Conservation (phyloP, 2,797 vertebrate species). For the Poeciliopsis presidionis region DNA sequence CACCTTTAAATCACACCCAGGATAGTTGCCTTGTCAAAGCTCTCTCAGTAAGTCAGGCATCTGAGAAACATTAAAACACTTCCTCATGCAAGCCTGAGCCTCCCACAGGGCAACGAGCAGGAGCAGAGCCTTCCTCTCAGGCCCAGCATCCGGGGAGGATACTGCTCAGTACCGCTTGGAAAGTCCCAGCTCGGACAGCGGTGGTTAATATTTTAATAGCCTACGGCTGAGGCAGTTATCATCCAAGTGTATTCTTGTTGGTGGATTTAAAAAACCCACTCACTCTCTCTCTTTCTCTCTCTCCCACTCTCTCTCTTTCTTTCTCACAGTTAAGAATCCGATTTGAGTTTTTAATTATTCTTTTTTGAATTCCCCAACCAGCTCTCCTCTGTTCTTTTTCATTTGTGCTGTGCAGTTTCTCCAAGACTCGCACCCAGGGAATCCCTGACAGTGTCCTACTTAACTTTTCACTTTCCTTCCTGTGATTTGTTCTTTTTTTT, state of each 20-base stretch:
- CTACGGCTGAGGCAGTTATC: constrained; percentile 82
- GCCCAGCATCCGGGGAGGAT: constrained; percentile 81
- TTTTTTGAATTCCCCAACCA: constrained; percentile 84
- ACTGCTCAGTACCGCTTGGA: constrained; percentile 80
- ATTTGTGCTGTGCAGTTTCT: constrained; percentile 82
- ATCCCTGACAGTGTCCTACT: constrained; percentile 82
- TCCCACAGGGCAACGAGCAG: constrained; percentile 79
- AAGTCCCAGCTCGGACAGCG: constrained; percentile 82
- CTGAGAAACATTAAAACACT: constrained; percentile 84
- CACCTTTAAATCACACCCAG: constrained; percentile 83
- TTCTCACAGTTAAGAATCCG: constrained; percentile 82
- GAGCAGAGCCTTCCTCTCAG: constrained; percentile 81
- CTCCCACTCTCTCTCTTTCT: constrained; percentile 52
- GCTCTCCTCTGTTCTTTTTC: constrained; percentile 83
- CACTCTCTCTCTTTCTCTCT: constrained; percentile 8
- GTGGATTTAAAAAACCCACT: constrained; percentile 78
- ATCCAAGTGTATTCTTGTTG: constrained; percentile 83
- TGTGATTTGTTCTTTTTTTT: constrained; percentile 76
- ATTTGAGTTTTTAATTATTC: constrained; percentile 85
- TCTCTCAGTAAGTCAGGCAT: constrained; percentile 77
- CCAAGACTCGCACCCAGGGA: constrained; percentile 79
- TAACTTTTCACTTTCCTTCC: constrained; percentile 85
- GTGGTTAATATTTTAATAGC: constrained; percentile 86
- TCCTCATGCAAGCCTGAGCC: constrained; percentile 80
- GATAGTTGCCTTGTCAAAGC: constrained; percentile 82